Base-by-base conservation (phyloP, 30 jellyfish, hydroid and myxozoan species). In the Hydractinia symbiolongicarpus region DNA sequence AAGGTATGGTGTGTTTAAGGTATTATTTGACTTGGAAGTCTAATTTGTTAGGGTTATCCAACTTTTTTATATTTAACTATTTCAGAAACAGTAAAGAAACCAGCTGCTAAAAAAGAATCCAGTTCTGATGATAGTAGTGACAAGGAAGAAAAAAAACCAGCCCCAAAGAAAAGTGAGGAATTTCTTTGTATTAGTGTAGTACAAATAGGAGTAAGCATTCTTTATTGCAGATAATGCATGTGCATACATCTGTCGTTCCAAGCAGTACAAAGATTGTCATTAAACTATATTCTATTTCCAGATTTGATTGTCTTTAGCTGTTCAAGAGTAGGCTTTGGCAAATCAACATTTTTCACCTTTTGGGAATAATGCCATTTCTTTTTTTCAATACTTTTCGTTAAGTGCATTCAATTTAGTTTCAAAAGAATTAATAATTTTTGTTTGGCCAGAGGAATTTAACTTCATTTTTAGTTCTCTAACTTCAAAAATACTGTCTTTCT, bases 71-170 rank as follows among this genome's bases (percentile, higher is more conserved):
- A 9, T 74, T 74, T 74, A 11, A 55, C 9, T 72, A 8, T 9
- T 60, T 77, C 60, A 77, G 85, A 53, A 19, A 20, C 79, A 30
- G 44, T 50, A 30, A 77, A 77, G 53, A 77, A 57, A n/a, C 66
- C 74, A 21, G 79, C 85, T 8, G 77, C 78, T 5, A 71, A 71
- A 50, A 61, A 77, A 77, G 85, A 77, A 77, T 77, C 85, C 7
- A 77, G 85, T 55, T 77, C 85, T 9, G 85, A 77, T 20, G 85
- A 54, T 5, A 49, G 54, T n/a, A 77, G 85, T n/a, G 44, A 53
- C n/a, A 81, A 77, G 21, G 87, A 79, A 66, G 87, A 64, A 9
- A 81, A 62, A 79, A 79, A 79, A 49, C 75, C 87, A 71, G 1
- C 81, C 60, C 0, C 55, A 5, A 77, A 77, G 30, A 77, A 77